Conservation (phyloP, 2,113 vertebrate species). For the Amazona vittata region DNA sequence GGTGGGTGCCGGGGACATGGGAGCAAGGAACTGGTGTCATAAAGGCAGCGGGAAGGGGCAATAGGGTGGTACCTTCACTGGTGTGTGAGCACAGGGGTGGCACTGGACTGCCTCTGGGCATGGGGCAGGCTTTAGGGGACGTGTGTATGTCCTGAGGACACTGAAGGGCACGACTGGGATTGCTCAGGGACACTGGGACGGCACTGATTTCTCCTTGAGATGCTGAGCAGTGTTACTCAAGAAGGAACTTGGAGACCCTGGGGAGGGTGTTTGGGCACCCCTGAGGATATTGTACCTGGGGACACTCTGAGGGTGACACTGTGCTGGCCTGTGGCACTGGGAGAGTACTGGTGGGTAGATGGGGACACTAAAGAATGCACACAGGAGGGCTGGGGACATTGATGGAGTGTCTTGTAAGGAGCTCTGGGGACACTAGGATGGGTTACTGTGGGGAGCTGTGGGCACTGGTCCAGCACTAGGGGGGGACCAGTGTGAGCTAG, state of each 20-base stretch:
- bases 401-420: neutral
- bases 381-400: fast-evolving
- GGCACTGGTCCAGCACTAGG: neutral
- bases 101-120: neutral
- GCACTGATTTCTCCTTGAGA: neutral
- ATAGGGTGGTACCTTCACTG: fast-evolving
- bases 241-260: neutral
- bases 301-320: fast-evolving
- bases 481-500: neutral
- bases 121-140: neutral
- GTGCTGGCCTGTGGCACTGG: neutral
- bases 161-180: neutral
- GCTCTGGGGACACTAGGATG: no score
- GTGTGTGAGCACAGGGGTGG: neutral
- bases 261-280: fast-evolving
- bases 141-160: neutral
- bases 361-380: no score
- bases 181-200: neutral
- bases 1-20: fast-evolving
- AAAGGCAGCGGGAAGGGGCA: neutral
- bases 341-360: neutral
- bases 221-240: neutral
- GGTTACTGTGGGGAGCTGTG: neutral
- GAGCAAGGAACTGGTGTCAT: neutral
- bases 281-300: neutral